phyloP scores from a whole-genome alignment of 2,113 vertebrate genomes.

The Dromaius novaehollandiae region DNA sequence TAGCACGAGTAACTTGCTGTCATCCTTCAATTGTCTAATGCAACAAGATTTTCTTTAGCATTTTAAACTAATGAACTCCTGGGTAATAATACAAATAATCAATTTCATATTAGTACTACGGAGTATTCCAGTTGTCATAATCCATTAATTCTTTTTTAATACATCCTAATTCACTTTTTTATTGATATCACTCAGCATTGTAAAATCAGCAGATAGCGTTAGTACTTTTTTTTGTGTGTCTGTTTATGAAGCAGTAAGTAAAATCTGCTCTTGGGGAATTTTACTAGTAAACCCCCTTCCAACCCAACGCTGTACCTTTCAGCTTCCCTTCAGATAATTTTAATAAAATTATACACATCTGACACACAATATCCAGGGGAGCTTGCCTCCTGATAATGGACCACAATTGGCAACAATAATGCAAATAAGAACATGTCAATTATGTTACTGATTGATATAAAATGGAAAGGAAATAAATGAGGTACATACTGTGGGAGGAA shows the following conservation, averaged over 20 bases:
- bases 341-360: neutral
- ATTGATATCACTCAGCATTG: neutral
- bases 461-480: neutral
- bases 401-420: neutral
- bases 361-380: neutral
- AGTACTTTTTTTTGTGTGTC: neutral
- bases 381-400: neutral
- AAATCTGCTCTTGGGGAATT: neutral
- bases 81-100: neutral
- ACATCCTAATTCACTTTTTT: neutral
- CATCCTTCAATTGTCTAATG: neutral
- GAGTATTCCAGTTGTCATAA: neutral
- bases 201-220: neutral
- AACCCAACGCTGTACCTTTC: neutral
- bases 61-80: neutral
- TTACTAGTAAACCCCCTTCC: neutral
- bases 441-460: neutral
- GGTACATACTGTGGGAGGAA: slow-evolving; percentile 80
- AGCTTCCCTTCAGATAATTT: neutral
- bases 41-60: neutral
- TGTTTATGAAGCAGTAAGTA: neutral
- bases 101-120: neutral
- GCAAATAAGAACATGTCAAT: neutral
- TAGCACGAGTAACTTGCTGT: neutral
- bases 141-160: neutral